Conservation (phyloP, 1,140 invertebrate species). For the Elysia chlorotica region DNA sequence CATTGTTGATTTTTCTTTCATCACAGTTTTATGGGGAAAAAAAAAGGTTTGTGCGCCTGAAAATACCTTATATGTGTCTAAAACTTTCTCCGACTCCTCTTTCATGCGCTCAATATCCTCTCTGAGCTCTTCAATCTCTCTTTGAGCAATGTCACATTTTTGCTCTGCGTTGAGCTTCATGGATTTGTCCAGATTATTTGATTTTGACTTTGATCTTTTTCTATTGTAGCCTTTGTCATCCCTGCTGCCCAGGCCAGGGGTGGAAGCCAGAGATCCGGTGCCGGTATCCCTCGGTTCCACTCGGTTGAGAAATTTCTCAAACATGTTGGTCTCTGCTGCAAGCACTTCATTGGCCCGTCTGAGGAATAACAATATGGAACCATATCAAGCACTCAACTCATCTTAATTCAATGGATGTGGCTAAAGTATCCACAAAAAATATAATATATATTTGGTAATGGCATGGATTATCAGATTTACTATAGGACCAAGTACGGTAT, state of each 20-base stretch:
- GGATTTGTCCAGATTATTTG: conserved; percentile 51
- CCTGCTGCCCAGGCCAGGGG: conserved; percentile 26
- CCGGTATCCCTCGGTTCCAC: conserved; percentile 51
- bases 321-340: conserved; percentile 59
- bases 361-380: too few relatives aligned
- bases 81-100: conserved; percentile 59
- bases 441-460: neutral
- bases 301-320: conserved; percentile 61
- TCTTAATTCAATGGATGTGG: conserved; percentile 16
- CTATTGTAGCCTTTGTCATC: conserved; percentile 32
- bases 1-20: too few relatives aligned
- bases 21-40: too few relatives aligned
- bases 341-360: conserved; percentile 60
- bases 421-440: conserved; percentile 10
- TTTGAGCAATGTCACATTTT: conserved; percentile 63
- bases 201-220: conserved; percentile 56
- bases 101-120: conserved; percentile 56
- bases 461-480: neutral
- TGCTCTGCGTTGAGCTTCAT: conserved; percentile 58
- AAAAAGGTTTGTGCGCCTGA: too few relatives aligned
- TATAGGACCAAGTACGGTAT: neutral
- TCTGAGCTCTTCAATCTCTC: conserved; percentile 59
- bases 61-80: conserved; percentile 61
- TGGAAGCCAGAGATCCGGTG: neutral
- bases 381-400: too few relatives aligned